These are phyloP conservation scores for Nemotelus nigrinus DNA, from an alignment of 2,888 invertebrate species.

Conservation along the genomic window DNA sequence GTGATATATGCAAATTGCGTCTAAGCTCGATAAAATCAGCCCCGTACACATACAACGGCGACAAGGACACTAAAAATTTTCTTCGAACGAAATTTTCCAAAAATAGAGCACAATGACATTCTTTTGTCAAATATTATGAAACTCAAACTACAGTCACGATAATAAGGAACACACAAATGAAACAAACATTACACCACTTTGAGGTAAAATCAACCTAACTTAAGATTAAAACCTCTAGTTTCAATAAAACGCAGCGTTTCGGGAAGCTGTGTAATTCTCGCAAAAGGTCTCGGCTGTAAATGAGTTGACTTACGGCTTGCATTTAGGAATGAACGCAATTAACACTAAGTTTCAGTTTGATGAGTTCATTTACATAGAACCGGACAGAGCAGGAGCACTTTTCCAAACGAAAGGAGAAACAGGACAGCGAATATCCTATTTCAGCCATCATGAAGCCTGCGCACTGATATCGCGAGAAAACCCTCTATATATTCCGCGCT, in stretches of 20 bases:
- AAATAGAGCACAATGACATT: conserved; percentile 36
- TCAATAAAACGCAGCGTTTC: neutral
- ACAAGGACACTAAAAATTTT: conserved; percentile 37
- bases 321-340: conserved; percentile 50
- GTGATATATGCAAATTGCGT: conserved; percentile 51
- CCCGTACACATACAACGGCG: conserved; percentile 38
- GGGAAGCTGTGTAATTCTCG: conserved; percentile 8
- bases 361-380: conserved; percentile 50
- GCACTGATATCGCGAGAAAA: conserved; percentile 1
- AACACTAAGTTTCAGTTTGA: conserved; percentile 50
- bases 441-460: conserved; percentile 47
- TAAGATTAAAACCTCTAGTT: conserved; percentile 20
- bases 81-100: conserved; percentile 27
- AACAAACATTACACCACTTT: neutral
- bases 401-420: neutral
- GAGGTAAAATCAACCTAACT: neutral
- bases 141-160: conserved; percentile 43
- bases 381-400: conserved; percentile 2
- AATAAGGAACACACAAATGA: conserved; percentile 31
- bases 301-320: conserved; percentile 50
- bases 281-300: conserved; percentile 44
- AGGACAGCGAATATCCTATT: conserved; percentile 27
- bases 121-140: conserved; percentile 45
- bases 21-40: conserved; percentile 46
- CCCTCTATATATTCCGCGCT: conserved; percentile 15